Conservation (phyloP, 2,888 invertebrate genomes). For the Patella pellucida region DNA sequence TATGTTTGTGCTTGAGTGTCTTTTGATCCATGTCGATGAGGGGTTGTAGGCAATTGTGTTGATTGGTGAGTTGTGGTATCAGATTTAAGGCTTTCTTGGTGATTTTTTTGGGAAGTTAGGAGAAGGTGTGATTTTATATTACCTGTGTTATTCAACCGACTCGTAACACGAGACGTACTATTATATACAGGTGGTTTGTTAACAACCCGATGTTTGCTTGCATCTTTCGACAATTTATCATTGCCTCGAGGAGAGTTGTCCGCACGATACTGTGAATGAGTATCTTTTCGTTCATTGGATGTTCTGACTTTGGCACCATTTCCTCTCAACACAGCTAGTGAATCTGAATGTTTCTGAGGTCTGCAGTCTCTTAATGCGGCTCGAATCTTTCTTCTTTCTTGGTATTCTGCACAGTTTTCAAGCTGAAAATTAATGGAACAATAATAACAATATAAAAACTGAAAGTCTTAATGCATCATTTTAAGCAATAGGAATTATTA, state of each 20-base stretch:
- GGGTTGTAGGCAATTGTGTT: background rate
- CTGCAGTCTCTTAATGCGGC: conserved; percentile 85
- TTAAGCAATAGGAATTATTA: no score
- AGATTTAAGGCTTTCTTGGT: background rate
- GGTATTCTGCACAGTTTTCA: conserved; percentile 87
- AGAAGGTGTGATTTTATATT: no score
- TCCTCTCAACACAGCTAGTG: background rate
- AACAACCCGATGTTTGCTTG: background rate
- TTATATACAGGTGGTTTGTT: background rate
- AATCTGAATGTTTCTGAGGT: conserved; percentile 74
- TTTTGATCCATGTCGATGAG: background rate
- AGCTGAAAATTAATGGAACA: conserved; percentile 74
- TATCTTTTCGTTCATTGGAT: background rate
- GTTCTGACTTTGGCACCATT: background rate
- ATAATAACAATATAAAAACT: no score
- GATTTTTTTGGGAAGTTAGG: background rate
- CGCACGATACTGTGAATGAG: no score
- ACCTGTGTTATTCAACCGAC: no score
- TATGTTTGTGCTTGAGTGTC: background rate
- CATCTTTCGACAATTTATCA: no score
- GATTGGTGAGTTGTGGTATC: background rate
- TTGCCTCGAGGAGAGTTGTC: no score
- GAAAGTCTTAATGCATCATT: no score
- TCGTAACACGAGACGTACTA: no score
- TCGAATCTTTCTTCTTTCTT: conserved; percentile 85